Percentiles rank a stretch among this genome's conserved stretches.
These are phyloP conservation scores for Stenopsyche tienmushanensis DNA, from an alignment of 1,140 invertebrate genomes.

Conservation along the genomic window DNA sequence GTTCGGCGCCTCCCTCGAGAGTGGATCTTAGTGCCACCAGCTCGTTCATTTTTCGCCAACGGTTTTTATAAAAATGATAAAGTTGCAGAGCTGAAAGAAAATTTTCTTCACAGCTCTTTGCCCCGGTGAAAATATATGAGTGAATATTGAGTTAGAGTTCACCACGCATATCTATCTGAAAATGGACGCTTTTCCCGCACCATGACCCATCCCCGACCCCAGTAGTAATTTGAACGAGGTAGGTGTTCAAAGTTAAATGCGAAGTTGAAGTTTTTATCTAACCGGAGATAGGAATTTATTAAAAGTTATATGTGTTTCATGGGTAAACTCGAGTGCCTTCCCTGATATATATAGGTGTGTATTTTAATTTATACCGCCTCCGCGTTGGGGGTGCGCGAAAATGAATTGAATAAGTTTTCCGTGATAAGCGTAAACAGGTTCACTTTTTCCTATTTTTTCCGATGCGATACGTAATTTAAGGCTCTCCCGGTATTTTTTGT, in stretches of 20 bases:
- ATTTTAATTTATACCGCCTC: conserved; percentile 18
- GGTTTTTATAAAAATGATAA: background rate
- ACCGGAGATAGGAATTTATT: conserved; percentile 26
- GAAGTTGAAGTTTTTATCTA: conserved; percentile 25
- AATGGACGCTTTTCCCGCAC: background rate
- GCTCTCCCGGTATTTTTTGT: no score
- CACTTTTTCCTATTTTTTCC: background rate
- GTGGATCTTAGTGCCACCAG: no score
- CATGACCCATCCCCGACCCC: background rate
- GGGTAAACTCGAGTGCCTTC: background rate
- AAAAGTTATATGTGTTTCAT: conserved; percentile 15
- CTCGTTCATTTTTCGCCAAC: no score
- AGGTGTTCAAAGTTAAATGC: conserved; percentile 28
- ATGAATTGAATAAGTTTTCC: conserved; percentile 22
- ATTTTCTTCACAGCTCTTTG: background rate
- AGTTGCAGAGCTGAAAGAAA: background rate
- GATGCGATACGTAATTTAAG: conserved; percentile 23
- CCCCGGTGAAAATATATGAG: conserved; percentile 2
- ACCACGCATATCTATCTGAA: background rate
- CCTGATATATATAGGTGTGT: background rate
- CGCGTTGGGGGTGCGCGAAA: conserved; percentile 7
- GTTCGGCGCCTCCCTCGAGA: no score
- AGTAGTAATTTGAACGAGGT: conserved; percentile 12
- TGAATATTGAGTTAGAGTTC: conserved; percentile 23
- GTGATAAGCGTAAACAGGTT: conserved; percentile 11